A percentile compares a stretch with the other conserved stretches of the same genome.
phyloP scores from a whole-genome alignment of 1,140 invertebrate species.

The Diorhabda carinulata region DNA sequence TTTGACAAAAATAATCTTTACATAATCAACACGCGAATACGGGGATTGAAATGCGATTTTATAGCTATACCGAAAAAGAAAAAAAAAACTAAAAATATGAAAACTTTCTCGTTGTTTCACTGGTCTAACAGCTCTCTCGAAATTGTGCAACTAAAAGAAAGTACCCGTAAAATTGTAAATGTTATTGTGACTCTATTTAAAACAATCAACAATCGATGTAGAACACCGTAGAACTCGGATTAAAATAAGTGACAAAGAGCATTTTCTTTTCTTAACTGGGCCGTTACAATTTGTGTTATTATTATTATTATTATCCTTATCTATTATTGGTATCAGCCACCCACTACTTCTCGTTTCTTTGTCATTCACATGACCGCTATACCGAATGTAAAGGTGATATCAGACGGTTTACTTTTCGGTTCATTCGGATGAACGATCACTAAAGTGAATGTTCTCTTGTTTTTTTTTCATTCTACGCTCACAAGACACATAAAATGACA shows the following conservation, averaged over 20 bases:
- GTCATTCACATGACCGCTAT: not conserved
- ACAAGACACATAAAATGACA: too few relatives aligned
- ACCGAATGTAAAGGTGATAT: too few relatives aligned
- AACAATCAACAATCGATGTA: not conserved
- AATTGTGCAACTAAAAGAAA: conserved; percentile 1
- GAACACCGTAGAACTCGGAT: not conserved
- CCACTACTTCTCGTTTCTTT: not conserved
- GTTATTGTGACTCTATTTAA: not conserved
- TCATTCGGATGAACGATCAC: too few relatives aligned
- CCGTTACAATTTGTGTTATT: not conserved
- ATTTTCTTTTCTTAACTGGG: conserved; percentile 1
- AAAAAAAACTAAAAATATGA: not conserved
- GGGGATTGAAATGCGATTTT: too few relatives aligned
- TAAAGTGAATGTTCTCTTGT: too few relatives aligned
- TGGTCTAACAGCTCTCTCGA: not conserved
- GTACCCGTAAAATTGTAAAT: not conserved
- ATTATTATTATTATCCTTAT: not conserved
- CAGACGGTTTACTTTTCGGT: too few relatives aligned
- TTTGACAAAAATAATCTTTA: too few relatives aligned
- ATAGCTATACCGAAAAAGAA: too few relatives aligned
- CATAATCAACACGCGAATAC: too few relatives aligned
- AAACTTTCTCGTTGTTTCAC: not conserved
- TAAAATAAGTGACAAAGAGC: not conserved
- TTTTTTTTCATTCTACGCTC: too few relatives aligned
- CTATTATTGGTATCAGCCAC: not conserved